Evolutionary conservation across 2,797 vertebrate species (phyloP).

Genomic region (Pipistrellus pipistrellus): DNA sequence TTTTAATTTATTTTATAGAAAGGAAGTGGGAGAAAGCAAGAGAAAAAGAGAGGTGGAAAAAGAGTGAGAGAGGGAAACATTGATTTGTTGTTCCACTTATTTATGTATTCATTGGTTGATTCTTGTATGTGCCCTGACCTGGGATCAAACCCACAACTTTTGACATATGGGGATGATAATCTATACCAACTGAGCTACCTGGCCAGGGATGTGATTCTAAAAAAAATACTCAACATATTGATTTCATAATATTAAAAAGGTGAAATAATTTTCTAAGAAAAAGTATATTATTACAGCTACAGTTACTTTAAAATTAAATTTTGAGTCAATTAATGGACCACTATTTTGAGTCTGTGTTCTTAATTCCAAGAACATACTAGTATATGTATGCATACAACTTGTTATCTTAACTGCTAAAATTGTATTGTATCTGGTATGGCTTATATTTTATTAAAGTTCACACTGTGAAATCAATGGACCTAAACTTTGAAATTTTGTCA

Average conservation of each 20-base stretch:
- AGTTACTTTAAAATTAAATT: constrained; percentile 37
- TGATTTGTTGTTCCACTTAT: no score
- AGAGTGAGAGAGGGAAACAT: no score
- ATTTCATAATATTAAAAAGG: neutral
- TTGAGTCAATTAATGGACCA: constrained; percentile 51
- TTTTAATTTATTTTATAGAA: neutral
- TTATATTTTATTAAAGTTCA: constrained; percentile 81
- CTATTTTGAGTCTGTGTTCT: constrained; percentile 41
- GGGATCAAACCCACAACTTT: neutral
- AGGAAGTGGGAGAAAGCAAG: neutral
- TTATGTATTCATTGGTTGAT: no score
- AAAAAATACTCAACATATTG: no score
- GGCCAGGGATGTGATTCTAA: neutral
- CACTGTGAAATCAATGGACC: constrained; percentile 81
- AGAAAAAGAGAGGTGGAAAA: neutral
- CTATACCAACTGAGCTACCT: neutral
- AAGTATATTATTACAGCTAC: neutral
- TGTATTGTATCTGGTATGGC: constrained; percentile 76
- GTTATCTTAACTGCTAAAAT: constrained; percentile 77
- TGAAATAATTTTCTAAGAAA: constrained; percentile 27
- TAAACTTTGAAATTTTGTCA: constrained; percentile 76
- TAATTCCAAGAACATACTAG: constrained; percentile 54
- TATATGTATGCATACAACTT: constrained; percentile 60
- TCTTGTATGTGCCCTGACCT: no score
- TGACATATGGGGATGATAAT: neutral